Conservation (phyloP, 1,140 invertebrate genomes). For the Zaprionus tsacasi region DNA sequence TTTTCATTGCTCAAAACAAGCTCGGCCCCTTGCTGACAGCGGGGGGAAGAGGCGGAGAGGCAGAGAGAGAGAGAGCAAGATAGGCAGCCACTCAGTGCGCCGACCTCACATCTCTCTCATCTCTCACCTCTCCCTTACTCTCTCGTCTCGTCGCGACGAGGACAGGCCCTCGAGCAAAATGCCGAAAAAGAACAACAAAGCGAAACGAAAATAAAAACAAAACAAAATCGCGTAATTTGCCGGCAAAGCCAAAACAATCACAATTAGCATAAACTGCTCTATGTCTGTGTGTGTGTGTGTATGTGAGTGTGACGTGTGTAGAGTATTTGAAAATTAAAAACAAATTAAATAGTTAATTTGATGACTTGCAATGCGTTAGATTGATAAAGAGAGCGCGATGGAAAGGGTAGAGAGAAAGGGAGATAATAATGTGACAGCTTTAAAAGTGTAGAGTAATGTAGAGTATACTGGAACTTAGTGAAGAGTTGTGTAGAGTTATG, state of each 20-base stretch:
- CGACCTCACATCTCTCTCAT: background rate
- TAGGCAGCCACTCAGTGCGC: constrained; percentile 7
- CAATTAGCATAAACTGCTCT: constrained; percentile 24
- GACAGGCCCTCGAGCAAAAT: constrained; percentile 27
- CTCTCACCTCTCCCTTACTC: background rate
- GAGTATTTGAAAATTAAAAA: constrained; percentile 47
- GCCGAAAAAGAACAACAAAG: background rate
- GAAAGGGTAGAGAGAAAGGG: background rate
- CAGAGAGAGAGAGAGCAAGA: constrained; percentile 3
- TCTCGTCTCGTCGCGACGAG: background rate
- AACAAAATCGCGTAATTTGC: constrained; percentile 21
- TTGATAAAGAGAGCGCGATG: background rate
- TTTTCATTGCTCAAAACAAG: constrained; percentile 30
- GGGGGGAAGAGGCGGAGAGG: too few relatives aligned
- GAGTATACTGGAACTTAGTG: background rate
- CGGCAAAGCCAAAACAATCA: constrained; percentile 31
- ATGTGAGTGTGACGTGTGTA: background rate
- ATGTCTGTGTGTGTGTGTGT: too few relatives aligned
- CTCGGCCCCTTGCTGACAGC: background rate
- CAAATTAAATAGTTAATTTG: constrained; percentile 39
- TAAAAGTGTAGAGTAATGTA: background rate
- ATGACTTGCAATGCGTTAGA: background rate
- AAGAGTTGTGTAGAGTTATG: background rate
- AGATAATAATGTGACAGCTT: background rate
- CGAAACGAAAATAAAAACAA: constrained; percentile 7